Evolutionary conservation across 2,888 invertebrate species (phyloP), one percentile per base, ranked within the genome.

Genomic region (Pterobdella sp.): DNA sequence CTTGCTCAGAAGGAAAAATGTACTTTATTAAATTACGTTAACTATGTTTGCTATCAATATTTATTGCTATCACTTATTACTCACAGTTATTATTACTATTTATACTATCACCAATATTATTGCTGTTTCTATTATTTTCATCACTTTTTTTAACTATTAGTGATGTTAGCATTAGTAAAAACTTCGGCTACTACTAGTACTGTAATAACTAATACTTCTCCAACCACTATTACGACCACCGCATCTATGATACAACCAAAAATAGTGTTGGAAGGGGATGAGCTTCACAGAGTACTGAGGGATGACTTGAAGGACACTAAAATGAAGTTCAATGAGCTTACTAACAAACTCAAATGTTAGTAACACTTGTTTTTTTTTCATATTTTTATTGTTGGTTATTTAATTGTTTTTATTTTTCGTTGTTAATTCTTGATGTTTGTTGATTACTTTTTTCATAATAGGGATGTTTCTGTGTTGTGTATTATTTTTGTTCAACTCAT

Each of bases 261-360:
- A 65, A 65, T 34, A 65, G 66, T 69, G 29, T 32, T 69, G 52
- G 69, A 69, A 31, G 34, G 69, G 29, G 49, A 69, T 32, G 69
- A 69, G 52, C 22, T 69, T 2, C 69, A 69, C 42, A 26, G 34
- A 37, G 29, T 69, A 29, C 22, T 69, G 26, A 42, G 29, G 3
- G 52, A 42, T 1, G 69, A 69, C 29, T 26, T 49, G 31, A 69
- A 42, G 26, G 49, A 42, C 22, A 42, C 42, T 14, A 69, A 52
- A 52, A 29, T 29, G 29, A 42, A 52, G 34, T 37, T 69, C 42
- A 49, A 42, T 37, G 31, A 69, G 2, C n/a, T 49, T 29, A 31
- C 69, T 1, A 26, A n/a, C 34, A 4, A n/a, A 22, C 42, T 69
- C 26, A 69, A 69, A 37, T 14, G 66, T 65, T 7, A 10, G 35